Conservation (phyloP, 1,140 invertebrate species). For the Rhopalosiphum maidis region DNA sequence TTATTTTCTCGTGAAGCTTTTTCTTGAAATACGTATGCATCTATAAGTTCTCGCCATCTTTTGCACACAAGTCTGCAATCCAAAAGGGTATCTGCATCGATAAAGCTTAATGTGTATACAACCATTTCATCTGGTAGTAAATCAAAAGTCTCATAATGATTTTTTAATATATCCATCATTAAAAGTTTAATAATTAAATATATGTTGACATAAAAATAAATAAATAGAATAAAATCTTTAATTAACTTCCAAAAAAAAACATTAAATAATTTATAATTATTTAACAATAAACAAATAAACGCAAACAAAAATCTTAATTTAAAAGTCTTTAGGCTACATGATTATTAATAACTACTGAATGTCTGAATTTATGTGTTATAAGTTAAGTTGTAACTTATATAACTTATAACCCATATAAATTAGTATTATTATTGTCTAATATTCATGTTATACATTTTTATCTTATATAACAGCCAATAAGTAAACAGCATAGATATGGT, state of each 20-base stretch:
- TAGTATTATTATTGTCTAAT: too few relatives aligned
- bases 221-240: background rate
- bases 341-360: background rate
- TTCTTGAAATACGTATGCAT: constrained; percentile 36
- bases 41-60: constrained; percentile 39
- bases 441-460: too few relatives aligned
- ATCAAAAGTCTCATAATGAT: background rate
- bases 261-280: background rate
- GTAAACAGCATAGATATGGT: too few relatives aligned
- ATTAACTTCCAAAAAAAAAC: background rate
- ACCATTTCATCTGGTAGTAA: constrained; percentile 47
- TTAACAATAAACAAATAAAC: too few relatives aligned
- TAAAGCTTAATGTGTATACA: background rate
- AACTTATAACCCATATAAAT: too few relatives aligned
- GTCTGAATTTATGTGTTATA: background rate
- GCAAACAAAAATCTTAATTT: background rate
- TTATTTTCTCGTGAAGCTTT: constrained; percentile 41
- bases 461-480: too few relatives aligned
- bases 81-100: background rate
- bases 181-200: background rate
- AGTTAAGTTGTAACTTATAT: too few relatives aligned
- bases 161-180: background rate
- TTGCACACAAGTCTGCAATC: constrained; percentile 30
- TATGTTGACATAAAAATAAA: background rate
- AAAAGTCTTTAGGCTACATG: background rate